phyloP scores from a whole-genome alignment of 2,113 vertebrate species.

The Cygnus buccinator region DNA sequence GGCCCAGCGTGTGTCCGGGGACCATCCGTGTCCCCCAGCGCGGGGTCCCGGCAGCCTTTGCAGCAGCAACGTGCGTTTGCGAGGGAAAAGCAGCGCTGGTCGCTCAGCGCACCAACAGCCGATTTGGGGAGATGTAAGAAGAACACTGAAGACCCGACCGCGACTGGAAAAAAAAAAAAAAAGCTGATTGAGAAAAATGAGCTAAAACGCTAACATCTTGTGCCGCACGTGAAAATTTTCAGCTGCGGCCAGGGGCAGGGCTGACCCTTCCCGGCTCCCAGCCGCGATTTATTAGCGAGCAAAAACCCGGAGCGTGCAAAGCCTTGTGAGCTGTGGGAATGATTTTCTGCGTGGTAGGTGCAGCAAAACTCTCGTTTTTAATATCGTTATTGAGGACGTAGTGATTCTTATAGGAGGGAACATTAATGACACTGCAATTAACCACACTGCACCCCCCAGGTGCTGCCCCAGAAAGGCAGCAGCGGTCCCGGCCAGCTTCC shows the following conservation, averaged over 20 bases:
- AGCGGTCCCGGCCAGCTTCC: rapidly evolving
- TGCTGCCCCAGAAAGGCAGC: rapidly evolving
- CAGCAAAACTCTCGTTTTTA: rapidly evolving
- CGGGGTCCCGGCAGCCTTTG: not conserved
- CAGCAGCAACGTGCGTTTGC: rapidly evolving
- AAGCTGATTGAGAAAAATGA: not conserved
- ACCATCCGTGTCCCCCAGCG: rapidly evolving
- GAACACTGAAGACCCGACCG: not conserved
- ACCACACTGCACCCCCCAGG: not conserved
- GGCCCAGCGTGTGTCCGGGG: rapidly evolving
- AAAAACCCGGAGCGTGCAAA: not conserved
- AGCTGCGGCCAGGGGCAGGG: rapidly evolving
- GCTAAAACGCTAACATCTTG: rapidly evolving
- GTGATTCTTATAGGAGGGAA: not conserved
- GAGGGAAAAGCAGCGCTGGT: rapidly evolving
- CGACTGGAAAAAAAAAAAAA: not conserved
- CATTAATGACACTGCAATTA: not conserved
- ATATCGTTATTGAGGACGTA: not conserved
- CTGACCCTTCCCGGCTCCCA: not conserved
- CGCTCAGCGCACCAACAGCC: rapidly evolving
- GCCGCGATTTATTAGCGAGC: not conserved
- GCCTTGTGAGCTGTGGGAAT: not conserved
- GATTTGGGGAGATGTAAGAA: rapidly evolving
- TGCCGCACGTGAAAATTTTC: rapidly evolving
- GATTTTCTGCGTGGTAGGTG: not conserved